These are phyloP conservation scores for crab-eating macaque (Macaca fascicularis) DNA, from an alignment of 2,113 vertebrate genomes.

Conservation along the genomic window T2T-MFA8v1.1 NC_088387.1:34956501-34957000, in stretches of 20 bases:
- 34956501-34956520: background rate
- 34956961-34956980: no score
- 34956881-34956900: background rate
- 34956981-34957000: no score
- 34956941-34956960: no score
- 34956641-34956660: background rate
- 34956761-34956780: slow-evolving; percentile 2
- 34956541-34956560: background rate
- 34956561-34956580: background rate
- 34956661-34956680: background rate
- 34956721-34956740: slow-evolving; percentile 23
- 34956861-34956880: background rate
- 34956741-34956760: background rate
- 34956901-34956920: background rate
- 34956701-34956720: background rate
- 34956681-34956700: background rate
- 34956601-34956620: background rate
- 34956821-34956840: background rate
- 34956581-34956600: background rate
- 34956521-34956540: background rate
- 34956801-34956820: background rate
- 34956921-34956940: background rate
- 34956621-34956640: background rate
- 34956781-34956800: background rate
- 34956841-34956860: background rate